Evolutionary conservation across 2,888 invertebrate species (phyloP), one percentile per base, ranked within the genome.

Genomic region (Nemotelus pantherinus): DNA sequence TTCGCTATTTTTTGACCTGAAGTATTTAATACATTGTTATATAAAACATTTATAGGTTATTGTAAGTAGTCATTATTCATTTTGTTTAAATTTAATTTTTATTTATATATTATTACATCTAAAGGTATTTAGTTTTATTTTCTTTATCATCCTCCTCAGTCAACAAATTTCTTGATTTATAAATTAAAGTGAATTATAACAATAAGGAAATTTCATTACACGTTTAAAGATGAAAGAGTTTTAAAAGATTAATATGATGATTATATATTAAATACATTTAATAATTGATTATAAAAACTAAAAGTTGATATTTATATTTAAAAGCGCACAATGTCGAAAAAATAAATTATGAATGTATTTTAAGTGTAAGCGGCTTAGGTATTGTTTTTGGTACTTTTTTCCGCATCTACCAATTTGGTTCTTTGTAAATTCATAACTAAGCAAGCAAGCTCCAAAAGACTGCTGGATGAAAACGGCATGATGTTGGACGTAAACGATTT

Each of bases 1-100:
- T 25, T 25, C 25, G 25, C 25, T 68, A 48, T 2, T 50, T 74
- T 74, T 72, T 47, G 58, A 58, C 45, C 39, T 25, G 63, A 47
- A 74, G 63, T 63, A 63, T 74, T 60, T 50, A 74, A 43, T 50
- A 25, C 25, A 50, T 74, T 74, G 60, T 76, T 53, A 76, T 76
- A 76, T 65, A 76, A 76, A 76, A 76, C 76, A 76, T 76, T 63
- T 55, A 76, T 76, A 39, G 65, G 65, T 76, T 76, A 76, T 50
- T 50, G 60, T 76, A 76, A 41, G 65, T 48, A 47, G 65, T 64
- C 47, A 25, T 53, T 76, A 65, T 25, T 25, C 25, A 10, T 64
- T 55, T 53, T 39, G 9, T 65, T 53, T 71, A 44, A 39, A 41
- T 65, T 53, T 71, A 44, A 39, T 76, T 76, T 53, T n/a, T 65